Conservation (phyloP, 2,888 invertebrate species). For the Chrysolina americana region DNA sequence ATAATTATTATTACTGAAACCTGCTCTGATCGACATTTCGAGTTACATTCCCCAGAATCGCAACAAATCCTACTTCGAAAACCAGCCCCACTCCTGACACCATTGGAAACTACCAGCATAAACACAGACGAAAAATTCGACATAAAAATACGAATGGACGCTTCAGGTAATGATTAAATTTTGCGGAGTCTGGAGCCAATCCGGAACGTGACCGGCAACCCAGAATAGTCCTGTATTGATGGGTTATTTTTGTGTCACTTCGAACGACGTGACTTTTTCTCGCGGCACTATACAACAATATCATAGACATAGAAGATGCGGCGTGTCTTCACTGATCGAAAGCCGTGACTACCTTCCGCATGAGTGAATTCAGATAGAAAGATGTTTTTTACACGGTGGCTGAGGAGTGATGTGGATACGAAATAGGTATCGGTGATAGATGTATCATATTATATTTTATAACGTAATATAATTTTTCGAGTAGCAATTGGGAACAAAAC, state of each 20-base stretch:
- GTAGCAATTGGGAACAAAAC: too few species aligned
- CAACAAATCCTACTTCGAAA: neutral
- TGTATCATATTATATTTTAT: neutral
- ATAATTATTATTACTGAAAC: too few species aligned
- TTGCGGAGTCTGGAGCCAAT: constrained; percentile 44
- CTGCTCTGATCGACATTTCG: too few species aligned
- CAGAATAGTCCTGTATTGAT: constrained; percentile 38
- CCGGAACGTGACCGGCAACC: constrained; percentile 42
- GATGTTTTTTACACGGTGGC: constrained; percentile 5
- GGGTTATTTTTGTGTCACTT: constrained; percentile 45
- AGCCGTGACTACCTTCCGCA: constrained; percentile 32
- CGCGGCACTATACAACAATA: constrained; percentile 40
- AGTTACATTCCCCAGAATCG: too few species aligned
- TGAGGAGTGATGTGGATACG: neutral
- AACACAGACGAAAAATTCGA: constrained; percentile 26
- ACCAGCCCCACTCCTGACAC: neutral
- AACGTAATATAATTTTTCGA: too few species aligned
- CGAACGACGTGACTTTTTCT: constrained; percentile 42
- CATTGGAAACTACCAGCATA: neutral
- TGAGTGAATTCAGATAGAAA: constrained; percentile 32
- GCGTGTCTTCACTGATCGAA: constrained; percentile 38
- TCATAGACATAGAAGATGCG: constrained; percentile 37
- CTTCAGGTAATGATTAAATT: constrained; percentile 46
- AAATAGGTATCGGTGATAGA: neutral
- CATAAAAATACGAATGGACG: constrained; percentile 42